Percentiles rank a stretch among this genome's conserved stretches.
Evolutionary conservation across 2,797 vertebrate species (phyloP).

Genomic region (Simalia tracyae): DNA sequence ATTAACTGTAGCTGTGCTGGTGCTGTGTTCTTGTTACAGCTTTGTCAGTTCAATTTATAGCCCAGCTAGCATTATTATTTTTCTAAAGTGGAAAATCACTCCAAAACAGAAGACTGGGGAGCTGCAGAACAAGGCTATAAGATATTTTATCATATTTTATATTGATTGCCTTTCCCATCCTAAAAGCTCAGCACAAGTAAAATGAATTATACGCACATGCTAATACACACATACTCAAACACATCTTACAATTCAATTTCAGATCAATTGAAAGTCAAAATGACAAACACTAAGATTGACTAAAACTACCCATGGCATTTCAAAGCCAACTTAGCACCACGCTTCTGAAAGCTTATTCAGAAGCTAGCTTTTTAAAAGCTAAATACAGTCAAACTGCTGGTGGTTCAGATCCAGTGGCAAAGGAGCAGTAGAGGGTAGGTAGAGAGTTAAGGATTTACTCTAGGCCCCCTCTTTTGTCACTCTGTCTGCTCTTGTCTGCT

Average conservation of each 20-base stretch:
- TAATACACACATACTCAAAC: background rate
- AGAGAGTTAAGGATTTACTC: too few species aligned
- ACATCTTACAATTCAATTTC: background rate
- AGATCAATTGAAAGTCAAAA: background rate
- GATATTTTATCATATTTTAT: background rate
- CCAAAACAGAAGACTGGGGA: background rate
- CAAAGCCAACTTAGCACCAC: background rate
- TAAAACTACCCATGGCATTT: background rate
- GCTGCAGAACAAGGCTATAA: background rate
- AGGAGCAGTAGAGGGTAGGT: too few species aligned
- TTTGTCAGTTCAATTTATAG: constrained; percentile 7
- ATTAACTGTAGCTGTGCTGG: accelerated
- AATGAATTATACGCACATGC: background rate
- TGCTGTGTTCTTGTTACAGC: accelerated
- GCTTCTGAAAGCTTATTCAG: background rate
- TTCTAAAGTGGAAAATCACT: background rate
- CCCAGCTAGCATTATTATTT: background rate
- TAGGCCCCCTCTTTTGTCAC: background rate
- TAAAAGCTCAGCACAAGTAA: background rate
- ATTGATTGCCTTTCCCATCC: background rate
- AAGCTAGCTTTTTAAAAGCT: background rate
- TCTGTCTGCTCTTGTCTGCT: background rate
- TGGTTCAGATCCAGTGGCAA: background rate
- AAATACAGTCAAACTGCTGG: background rate
- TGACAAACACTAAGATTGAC: background rate